Evolutionary conservation across 2,888 invertebrate genomes (phyloP).

Genomic region (Caenorhabditis japonica): DNA sequence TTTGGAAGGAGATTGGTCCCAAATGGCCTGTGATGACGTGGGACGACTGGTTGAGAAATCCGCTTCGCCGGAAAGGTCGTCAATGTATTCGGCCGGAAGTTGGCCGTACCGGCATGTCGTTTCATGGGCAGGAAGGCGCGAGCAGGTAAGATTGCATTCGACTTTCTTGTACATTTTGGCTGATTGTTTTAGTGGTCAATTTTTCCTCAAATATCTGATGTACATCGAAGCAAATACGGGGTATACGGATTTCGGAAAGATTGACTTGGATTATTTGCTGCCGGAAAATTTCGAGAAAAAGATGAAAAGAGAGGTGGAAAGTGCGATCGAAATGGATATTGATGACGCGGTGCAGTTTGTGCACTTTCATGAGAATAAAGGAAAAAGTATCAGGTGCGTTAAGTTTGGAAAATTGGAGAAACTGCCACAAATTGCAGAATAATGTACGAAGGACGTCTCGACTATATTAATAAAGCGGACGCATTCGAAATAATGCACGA

Average conservation of each 20-base stretch:
- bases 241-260: constrained; percentile 89
- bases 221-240: constrained; percentile 91
- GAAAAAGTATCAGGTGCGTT: constrained; percentile 14
- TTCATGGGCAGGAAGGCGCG: constrained; percentile 90
- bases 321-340: constrained; percentile 32
- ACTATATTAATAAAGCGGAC: constrained; percentile 6
- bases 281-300: constrained; percentile 40
- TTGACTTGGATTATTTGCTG: constrained; percentile 88
- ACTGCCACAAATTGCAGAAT: constrained; percentile 6
- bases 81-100: constrained; percentile 62
- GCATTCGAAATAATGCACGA: constrained; percentile 66
- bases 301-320: constrained; percentile 44
- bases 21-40: constrained; percentile 87
- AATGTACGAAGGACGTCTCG: neutral
- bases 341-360: constrained; percentile 1
- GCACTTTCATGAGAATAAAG: constrained; percentile 20
- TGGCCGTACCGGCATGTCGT: constrained; percentile 86
- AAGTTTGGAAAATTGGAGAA: neutral
- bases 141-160: constrained; percentile 82
- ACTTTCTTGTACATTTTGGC: neutral
- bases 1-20: constrained; percentile 85
- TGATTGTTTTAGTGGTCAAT: constrained; percentile 87
- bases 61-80: constrained; percentile 78
- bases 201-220: constrained; percentile 93
- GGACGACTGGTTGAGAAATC: constrained; percentile 98